Percentiles rank a stretch among this genome's conserved stretches.
Conservation (phyloP, 2,113 vertebrate species). For the Lepisosteus oculatus region DNA sequence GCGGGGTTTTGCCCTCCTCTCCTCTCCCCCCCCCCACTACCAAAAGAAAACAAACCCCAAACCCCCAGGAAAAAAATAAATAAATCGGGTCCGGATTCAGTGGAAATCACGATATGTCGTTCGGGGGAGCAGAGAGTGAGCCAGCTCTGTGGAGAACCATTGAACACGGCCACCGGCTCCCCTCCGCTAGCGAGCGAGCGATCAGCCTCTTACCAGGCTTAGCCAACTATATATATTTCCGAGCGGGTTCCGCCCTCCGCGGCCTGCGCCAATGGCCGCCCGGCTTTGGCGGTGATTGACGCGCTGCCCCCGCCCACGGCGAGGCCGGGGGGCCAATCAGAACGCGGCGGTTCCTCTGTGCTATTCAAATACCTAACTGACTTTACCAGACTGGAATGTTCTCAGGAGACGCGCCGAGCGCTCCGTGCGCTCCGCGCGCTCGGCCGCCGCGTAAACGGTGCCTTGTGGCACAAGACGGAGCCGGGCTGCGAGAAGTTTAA, state of each 20-base stretch:
- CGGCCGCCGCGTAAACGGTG: neutral
- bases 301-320: conserved; percentile 59
- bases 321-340: conserved; percentile 67
- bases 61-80: too few relatives aligned
- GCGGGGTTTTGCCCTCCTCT: conserved; percentile 7
- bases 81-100: conserved; percentile 25
- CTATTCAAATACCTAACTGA: conserved; percentile 73
- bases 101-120: conserved; percentile 42
- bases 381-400: conserved; percentile 68
- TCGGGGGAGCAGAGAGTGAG: conserved; percentile 45
- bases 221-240: conserved; percentile 66
- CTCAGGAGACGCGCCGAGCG: conserved; percentile 48
- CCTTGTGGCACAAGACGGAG: too few relatives aligned
- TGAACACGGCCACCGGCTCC: conserved; percentile 56
- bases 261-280: conserved; percentile 39
- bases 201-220: conserved; percentile 67
- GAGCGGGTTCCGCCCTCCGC: conserved; percentile 43
- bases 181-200: conserved; percentile 54
- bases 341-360: conserved; percentile 62
- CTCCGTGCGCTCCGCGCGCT: neutral
- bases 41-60: too few relatives aligned
- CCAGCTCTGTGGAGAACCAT: conserved; percentile 51
- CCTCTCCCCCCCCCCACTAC: conserved; percentile 25
- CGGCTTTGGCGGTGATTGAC: conserved; percentile 54
- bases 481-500: too few relatives aligned